These are phyloP conservation scores for Vulpes ferrilata DNA, from an alignment of 2,113 vertebrate genomes.

Conservation along the genomic window DNA sequence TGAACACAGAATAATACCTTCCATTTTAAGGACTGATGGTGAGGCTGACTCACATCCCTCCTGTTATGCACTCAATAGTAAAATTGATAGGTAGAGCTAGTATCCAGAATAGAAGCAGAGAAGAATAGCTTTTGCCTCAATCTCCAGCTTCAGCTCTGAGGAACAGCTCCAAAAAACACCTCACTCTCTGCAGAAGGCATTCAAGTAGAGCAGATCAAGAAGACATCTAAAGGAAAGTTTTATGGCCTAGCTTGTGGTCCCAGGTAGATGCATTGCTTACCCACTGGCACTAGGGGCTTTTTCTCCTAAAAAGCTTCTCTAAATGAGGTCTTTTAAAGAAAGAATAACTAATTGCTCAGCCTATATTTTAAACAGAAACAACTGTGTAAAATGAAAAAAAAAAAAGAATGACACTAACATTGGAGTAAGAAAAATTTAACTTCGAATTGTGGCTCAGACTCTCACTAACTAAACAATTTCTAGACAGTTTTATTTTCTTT, in stretches of 20 bases:
- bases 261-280: background rate
- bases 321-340: constrained; percentile 40
- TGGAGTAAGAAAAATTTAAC: constrained; percentile 29
- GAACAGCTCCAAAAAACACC: background rate
- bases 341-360: background rate
- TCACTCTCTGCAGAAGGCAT: background rate
- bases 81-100: background rate
- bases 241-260: background rate
- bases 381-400: background rate
- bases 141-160: background rate
- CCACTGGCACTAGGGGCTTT: background rate
- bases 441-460: background rate
- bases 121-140: background rate
- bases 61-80: background rate
- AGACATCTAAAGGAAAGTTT: background rate
- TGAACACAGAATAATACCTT: background rate
- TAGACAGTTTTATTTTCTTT: constrained; percentile 35
- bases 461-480: background rate
- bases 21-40: background rate
- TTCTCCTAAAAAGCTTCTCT: background rate
- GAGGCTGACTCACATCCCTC: background rate
- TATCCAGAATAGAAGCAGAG: background rate
- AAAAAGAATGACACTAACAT: background rate
- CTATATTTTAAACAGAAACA: background rate
- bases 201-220: background rate